Percentiles rank a stretch among this genome's conserved stretches.
Conservation (phyloP, 2,113 vertebrate species). For the Lynx canadensis region DNA sequence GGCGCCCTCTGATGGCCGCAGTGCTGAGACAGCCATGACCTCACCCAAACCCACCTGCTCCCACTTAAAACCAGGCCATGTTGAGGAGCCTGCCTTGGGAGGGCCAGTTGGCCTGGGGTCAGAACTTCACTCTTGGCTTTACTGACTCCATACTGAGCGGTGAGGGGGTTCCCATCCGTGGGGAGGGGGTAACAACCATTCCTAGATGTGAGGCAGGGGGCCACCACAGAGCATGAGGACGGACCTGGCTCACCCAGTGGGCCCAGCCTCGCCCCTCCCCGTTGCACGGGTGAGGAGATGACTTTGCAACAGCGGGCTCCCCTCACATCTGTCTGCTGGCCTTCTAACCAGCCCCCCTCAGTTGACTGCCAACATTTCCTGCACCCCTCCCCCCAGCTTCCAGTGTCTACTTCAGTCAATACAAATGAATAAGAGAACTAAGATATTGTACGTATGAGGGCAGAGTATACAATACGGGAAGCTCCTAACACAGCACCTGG, state of each 20-base stretch:
- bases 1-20: neutral
- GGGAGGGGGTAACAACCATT: neutral
- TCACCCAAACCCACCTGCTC: neutral
- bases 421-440: neutral
- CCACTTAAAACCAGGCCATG: neutral
- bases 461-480: rapidly evolving
- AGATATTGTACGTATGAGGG: neutral
- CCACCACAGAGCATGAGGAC: rapidly evolving
- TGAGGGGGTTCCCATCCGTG: rapidly evolving
- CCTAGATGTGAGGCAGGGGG: neutral
- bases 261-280: neutral
- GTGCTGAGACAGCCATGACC: neutral
- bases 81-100: neutral
- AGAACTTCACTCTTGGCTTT: neutral
- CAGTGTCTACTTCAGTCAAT: neutral
- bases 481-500: neutral
- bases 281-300: rapidly evolving
- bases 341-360: neutral
- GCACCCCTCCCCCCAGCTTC: neutral
- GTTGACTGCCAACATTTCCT: neutral
- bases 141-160: neutral
- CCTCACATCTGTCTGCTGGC: neutral
- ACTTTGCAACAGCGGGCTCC: neutral
- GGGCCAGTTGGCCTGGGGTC: no score
- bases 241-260: neutral